Percentiles rank a stretch among this genome's conserved stretches.
Evolutionary conservation across 1,140 invertebrate genomes (phyloP).

Genomic region (Ericerus pela): DNA sequence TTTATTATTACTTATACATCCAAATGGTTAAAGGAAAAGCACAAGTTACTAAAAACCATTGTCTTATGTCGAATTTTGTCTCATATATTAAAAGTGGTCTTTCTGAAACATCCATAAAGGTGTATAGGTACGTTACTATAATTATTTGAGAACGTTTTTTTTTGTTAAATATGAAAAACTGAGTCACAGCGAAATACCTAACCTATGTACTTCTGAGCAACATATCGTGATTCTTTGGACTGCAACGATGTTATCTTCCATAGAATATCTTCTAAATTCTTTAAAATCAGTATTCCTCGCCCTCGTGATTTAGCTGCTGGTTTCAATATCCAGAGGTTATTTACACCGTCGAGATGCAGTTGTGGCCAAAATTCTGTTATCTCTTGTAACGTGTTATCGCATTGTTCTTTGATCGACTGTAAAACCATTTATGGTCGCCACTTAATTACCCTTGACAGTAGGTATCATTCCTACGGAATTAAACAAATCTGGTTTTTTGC

Average conservation of each 20-base stretch:
- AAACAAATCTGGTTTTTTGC: neutral
- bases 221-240: conserved; percentile 58
- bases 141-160: neutral
- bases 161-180: neutral
- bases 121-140: neutral
- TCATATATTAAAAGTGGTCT: conserved; percentile 69
- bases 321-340: conserved; percentile 90
- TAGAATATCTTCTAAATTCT: conserved; percentile 72
- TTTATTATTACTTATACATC: conserved; percentile 62
- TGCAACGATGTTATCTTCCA: conserved; percentile 45
- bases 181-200: conserved; percentile 21
- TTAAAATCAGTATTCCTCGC: conserved; percentile 72
- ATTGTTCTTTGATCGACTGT: conserved; percentile 10
- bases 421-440: neutral
- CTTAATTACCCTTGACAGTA: neutral
- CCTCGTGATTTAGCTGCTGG: conserved; percentile 86
- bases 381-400: conserved; percentile 1
- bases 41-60: conserved; percentile 84
- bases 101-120: conserved; percentile 38
- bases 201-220: conserved; percentile 94
- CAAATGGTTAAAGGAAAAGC: conserved; percentile 81
- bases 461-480: no score
- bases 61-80: conserved; percentile 86
- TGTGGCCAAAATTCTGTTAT: conserved; percentile 47
- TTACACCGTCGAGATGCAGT: conserved; percentile 60